These are phyloP conservation scores for Noctua janthina DNA, from an alignment of 2,888 invertebrate species.

Conservation along the genomic window DNA sequence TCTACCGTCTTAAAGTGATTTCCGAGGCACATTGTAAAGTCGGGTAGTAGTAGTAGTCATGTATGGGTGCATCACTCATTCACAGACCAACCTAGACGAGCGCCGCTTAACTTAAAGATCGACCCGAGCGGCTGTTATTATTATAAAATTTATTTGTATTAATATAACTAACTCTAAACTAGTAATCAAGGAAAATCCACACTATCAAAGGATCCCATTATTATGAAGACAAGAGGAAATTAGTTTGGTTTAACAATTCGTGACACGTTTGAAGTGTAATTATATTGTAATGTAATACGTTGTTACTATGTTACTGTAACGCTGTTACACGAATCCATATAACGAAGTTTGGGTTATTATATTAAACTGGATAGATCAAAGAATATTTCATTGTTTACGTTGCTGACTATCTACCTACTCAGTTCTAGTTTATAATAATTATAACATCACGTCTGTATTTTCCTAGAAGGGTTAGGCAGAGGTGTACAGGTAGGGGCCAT, in stretches of 20 bases:
- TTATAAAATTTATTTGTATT: too few relatives aligned
- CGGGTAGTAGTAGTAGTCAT: too few relatives aligned
- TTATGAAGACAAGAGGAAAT: slow-evolving; percentile 51
- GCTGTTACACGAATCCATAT: background rate
- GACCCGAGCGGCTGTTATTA: background rate
- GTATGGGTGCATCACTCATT: background rate
- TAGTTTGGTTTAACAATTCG: slow-evolving; percentile 51
- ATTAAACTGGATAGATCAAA: slow-evolving; percentile 6
- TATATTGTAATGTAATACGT: slow-evolving; percentile 32
- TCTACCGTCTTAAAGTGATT: background rate
- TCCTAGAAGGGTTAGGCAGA: background rate
- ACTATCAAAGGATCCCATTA: slow-evolving; percentile 43
- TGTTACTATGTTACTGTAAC: slow-evolving; percentile 12
- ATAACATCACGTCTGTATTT: background rate
- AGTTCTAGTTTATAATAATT: background rate
- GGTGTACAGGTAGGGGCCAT: background rate
- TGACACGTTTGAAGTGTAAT: slow-evolving; percentile 43
- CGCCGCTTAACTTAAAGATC: background rate
- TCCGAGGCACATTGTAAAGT: background rate
- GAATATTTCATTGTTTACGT: background rate
- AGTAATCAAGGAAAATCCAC: slow-evolving; percentile 11
- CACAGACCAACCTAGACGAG: background rate
- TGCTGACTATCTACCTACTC: background rate
- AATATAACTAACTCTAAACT: background rate
- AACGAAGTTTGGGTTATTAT: background rate